Evolutionary conservation across 2,113 vertebrate genomes (phyloP).

Genomic region (Brevimyrus niger): DNA sequence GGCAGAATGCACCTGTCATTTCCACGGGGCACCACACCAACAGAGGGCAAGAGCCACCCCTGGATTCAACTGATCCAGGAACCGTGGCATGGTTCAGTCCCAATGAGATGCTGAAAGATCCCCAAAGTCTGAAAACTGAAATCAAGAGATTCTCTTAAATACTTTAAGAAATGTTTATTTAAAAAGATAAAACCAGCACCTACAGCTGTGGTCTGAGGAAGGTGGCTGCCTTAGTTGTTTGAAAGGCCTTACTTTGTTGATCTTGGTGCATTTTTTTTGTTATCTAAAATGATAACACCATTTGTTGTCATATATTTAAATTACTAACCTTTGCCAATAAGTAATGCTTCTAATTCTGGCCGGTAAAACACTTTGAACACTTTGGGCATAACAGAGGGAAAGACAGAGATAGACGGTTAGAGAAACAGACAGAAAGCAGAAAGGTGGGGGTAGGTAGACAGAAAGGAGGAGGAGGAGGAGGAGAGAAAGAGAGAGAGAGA

Average conservation of each 20-base stretch:
- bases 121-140: neutral
- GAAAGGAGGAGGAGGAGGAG: neutral
- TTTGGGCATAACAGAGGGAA: neutral
- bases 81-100: neutral
- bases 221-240: neutral
- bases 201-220: neutral
- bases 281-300: neutral
- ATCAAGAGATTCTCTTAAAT: neutral
- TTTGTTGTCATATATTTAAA: neutral
- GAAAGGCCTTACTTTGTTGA: neutral
- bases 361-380: neutral
- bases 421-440: neutral
- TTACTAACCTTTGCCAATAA: neutral
- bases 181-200: neutral
- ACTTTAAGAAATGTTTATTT: neutral
- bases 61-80: neutral
- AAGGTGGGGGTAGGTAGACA: neutral
- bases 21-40: neutral
- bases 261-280: neutral
- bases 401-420: neutral
- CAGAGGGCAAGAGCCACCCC: neutral
- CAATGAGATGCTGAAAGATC: neutral
- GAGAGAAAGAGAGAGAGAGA: neutral
- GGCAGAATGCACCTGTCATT: slow-evolving; percentile 27
- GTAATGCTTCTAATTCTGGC: neutral